Evolutionary conservation across 1,140 invertebrate genomes (phyloP), one percentile per base, ranked within the genome.

Genomic region (Cyclargus thomasi): DNA sequence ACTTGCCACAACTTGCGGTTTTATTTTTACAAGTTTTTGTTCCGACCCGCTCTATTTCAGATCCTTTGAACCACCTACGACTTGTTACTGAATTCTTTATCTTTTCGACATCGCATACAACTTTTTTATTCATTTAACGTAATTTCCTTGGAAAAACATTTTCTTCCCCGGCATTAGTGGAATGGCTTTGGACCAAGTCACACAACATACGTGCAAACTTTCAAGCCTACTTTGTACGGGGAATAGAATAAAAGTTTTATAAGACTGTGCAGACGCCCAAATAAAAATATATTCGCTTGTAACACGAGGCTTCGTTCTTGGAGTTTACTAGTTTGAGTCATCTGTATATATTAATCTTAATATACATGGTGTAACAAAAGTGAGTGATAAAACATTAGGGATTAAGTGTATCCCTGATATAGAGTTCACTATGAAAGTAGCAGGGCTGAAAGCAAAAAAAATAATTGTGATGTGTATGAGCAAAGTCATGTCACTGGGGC

Each of bases 11-110:
- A 67, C 64, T 73, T 57, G 29, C 64, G 64, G 64, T 55, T 66
- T 66, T 55, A 66, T 66, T 66, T 66, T 66, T 66, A 66, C 64
- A 66, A 66, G 65, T 66, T 66, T 66, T 66, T 66, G 65, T 57
- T 66, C 36, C 23, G 57, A 66, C 29, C 53, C 65, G 65, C 57
- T 66, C 53, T 66, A 59, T 59, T 66, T 66, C 65, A 29, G 55
- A 66, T 66, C 65, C 65, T 66, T 66, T 66, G 65, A 59, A 66
- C 65, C 55, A 57, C 53, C 53, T 36, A 29, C 23, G 65, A 22
- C 20, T 29, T 53, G 65, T 57, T 66, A 57, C 65, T 55, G 53
- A 36, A 66, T 66, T 68, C 55, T 59, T 59, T 59, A 59, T 59
- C 55, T 59, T 59, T 59, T 59, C 55, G 55, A 59, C 55, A 59